Evolutionary conservation across 2,113 vertebrate species (phyloP).

Genomic region (Plectropomus leopardus): DNA sequence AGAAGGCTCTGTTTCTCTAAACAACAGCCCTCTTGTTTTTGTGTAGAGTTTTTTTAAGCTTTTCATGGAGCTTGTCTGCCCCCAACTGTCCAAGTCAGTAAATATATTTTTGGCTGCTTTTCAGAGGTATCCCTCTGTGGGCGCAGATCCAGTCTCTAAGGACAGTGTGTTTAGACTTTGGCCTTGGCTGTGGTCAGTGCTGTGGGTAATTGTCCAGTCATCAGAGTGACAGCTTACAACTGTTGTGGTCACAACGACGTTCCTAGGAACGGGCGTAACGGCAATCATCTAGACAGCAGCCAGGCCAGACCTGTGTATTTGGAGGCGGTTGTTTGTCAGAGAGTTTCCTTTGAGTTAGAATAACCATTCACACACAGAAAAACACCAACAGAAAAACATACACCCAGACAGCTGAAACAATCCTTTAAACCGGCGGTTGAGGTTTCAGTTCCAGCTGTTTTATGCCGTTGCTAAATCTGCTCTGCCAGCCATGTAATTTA

Average conservation of each 20-base stretch:
- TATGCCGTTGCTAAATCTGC: constrained; percentile 71
- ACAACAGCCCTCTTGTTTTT: no score
- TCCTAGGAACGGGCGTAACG: constrained; percentile 30
- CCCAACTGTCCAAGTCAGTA: not conserved
- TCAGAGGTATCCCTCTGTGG: not conserved
- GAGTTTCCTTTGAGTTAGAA: constrained; percentile 46
- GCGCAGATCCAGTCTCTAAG: constrained; percentile 6
- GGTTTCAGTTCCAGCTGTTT: constrained; percentile 74
- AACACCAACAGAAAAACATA: constrained; percentile 44
- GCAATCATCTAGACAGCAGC: constrained; percentile 37
- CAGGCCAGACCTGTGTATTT: constrained; percentile 37
- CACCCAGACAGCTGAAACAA: constrained; percentile 64
- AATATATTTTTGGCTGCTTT: not conserved
- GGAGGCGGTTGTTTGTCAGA: constrained; percentile 39
- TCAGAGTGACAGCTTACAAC: constrained; percentile 58
- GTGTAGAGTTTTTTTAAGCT: not conserved
- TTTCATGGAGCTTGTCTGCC: constrained; percentile 2
- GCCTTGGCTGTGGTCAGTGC: constrained; percentile 22
- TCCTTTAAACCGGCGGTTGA: constrained; percentile 46
- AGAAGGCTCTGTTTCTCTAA: no score
- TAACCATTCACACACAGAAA: constrained; percentile 27
- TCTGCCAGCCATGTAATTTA: constrained; percentile 74
- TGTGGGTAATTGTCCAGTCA: constrained; percentile 44
- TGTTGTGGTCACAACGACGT: constrained; percentile 47
- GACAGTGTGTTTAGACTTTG: constrained; percentile 21